phyloP scores from a whole-genome alignment of 2,113 vertebrate species.

The Canis aureus region DNA sequence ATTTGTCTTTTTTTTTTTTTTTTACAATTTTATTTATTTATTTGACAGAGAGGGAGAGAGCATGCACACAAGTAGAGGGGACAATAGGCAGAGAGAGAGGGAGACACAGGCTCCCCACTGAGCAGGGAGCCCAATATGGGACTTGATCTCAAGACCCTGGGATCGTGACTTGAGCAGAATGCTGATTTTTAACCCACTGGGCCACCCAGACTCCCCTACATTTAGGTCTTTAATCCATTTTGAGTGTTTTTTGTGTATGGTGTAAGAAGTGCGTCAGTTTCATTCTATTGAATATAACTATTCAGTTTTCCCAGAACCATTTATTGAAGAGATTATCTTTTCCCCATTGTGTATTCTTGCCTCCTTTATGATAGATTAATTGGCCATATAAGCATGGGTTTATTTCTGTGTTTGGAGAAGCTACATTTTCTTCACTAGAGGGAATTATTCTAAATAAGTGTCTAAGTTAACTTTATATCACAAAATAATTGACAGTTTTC shows the following conservation, averaged over 20 bases:
- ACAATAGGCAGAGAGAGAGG: too few relatives aligned
- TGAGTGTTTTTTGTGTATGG: neutral
- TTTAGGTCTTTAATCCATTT: neutral
- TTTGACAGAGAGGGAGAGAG: too few relatives aligned
- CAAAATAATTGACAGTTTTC: neutral
- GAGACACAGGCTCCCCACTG: too few relatives aligned
- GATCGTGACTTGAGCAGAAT: too few relatives aligned
- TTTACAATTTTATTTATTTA: too few relatives aligned
- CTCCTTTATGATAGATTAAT: neutral
- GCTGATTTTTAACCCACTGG: too few relatives aligned
- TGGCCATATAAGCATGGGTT: neutral
- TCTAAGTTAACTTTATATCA: neutral
- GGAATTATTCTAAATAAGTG: neutral
- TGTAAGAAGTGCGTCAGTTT: neutral
- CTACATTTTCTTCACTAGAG: neutral
- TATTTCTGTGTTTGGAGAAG: neutral
- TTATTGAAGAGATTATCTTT: neutral
- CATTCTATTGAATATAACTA: neutral
- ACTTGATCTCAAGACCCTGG: too few relatives aligned
- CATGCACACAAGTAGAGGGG: too few relatives aligned
- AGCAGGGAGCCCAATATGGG: too few relatives aligned
- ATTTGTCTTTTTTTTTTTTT: neutral
- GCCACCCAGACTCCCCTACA: too few relatives aligned
- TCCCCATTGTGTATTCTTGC: neutral
- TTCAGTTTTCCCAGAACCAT: neutral